Percentiles rank a stretch among this genome's conserved stretches.
Evolutionary conservation across 1,140 invertebrate genomes (phyloP).

Genomic region (Argopecten irradians): DNA sequence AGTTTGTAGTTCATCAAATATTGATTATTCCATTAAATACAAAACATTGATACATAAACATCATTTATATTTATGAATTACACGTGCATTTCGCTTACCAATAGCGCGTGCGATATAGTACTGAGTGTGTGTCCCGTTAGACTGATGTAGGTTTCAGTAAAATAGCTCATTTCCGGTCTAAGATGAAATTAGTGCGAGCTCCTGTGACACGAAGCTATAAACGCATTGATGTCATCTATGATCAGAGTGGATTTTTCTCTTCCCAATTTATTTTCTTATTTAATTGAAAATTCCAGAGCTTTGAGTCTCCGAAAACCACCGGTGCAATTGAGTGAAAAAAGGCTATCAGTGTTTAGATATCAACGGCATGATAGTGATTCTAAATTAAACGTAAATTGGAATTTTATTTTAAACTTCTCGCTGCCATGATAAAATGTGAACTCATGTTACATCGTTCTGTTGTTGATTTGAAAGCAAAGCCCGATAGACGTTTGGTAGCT

Average conservation of each 20-base stretch:
- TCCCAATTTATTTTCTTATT: constrained; percentile 17
- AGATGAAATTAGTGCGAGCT: constrained; percentile 22
- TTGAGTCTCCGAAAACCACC: constrained; percentile 15
- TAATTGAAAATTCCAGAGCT: constrained; percentile 22
- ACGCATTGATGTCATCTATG: constrained; percentile 7
- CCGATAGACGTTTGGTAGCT: constrained; percentile 3
- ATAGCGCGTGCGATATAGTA: neutral
- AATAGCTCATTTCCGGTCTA: constrained; percentile 16
- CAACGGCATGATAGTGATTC: constrained; percentile 15
- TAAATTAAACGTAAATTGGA: constrained; percentile 23
- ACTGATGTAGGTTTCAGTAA: neutral
- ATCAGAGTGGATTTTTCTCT: constrained; percentile 10
- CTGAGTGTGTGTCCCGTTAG: neutral
- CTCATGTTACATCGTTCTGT: neutral
- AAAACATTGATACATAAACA: neutral
- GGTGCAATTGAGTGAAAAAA: constrained; percentile 21
- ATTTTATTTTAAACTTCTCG: constrained; percentile 12
- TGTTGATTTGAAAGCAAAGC: constrained; percentile 17
- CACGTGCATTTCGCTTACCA: neutral
- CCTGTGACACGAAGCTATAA: neutral
- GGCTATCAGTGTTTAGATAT: constrained; percentile 20
- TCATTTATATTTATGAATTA: neutral
- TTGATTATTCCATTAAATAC: neutral
- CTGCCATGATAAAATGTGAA: constrained; percentile 18
- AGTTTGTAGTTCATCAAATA: neutral